A percentile compares a stretch with the other conserved stretches of the same genome.
These are phyloP conservation scores for Polypedilum pembai DNA, from an alignment of 1,140 invertebrate genomes.

Conservation along the genomic window DNA sequence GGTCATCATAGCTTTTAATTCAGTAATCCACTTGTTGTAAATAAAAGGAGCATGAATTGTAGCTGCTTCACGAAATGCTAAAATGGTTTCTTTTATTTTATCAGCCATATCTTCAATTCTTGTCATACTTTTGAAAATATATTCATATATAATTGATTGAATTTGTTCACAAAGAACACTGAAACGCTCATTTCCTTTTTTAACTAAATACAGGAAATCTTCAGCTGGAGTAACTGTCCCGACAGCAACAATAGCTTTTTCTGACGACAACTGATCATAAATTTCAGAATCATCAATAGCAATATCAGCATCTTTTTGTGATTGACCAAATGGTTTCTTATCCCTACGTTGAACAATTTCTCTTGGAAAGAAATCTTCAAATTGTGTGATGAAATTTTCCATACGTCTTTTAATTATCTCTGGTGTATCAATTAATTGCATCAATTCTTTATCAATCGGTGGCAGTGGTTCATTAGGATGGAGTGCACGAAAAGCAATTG, in stretches of 20 bases:
- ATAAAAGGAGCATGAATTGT: neutral
- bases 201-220: neutral
- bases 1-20: neutral
- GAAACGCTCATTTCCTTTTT: neutral
- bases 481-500: neutral
- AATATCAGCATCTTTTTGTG: neutral
- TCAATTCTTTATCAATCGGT: neutral
- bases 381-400: neutral
- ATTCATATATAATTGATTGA: neutral
- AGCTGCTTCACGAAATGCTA: neutral
- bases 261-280: neutral
- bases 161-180: neutral
- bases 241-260: neutral
- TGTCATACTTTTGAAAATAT: neutral
- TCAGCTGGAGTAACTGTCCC: neutral
- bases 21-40: constrained; percentile 6
- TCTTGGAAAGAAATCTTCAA: neutral
- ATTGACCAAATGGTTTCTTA: neutral
- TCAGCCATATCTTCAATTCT: neutral
- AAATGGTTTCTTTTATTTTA: neutral
- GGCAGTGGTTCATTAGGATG: neutral
- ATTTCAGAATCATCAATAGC: neutral
- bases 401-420: neutral
- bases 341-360: neutral
- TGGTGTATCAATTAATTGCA: neutral